phyloP scores from a whole-genome alignment of 2,797 vertebrate genomes.

The Cheirogaleus major region DNA sequence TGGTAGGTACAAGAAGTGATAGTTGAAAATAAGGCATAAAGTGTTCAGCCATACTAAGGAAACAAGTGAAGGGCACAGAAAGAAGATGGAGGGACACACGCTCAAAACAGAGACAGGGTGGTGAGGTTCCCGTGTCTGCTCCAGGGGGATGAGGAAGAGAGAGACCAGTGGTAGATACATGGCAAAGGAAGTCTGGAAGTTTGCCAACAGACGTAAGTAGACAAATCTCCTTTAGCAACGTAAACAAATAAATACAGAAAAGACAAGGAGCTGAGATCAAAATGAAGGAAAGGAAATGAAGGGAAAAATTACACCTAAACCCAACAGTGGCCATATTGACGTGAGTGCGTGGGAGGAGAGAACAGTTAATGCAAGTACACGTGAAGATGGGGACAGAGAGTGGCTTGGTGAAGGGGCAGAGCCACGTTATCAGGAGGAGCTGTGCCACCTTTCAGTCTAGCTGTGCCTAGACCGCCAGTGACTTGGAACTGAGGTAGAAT shows the following conservation, averaged over 20 bases:
- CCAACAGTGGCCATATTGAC: neutral
- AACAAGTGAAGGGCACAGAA: neutral
- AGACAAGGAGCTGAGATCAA: neutral
- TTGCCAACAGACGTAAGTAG: neutral
- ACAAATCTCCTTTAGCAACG: neutral
- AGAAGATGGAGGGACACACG: neutral
- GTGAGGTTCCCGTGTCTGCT: neutral
- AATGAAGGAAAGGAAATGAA: neutral
- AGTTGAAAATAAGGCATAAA: neutral
- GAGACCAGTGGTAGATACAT: neutral
- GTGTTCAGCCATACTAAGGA: neutral
- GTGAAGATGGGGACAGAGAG: neutral
- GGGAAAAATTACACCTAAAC: neutral
- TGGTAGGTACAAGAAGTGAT: neutral
- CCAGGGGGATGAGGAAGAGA: neutral
- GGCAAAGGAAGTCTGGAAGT: neutral
- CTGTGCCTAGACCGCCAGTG: neutral
- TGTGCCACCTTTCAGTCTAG: neutral
- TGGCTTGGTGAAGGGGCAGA: neutral
- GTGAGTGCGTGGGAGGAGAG: neutral
- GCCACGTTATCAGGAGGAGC: neutral
- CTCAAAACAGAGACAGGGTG: neutral
- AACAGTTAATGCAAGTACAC: rapidly evolving
- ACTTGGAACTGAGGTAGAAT: neutral
- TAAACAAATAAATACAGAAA: neutral